Conservation (phyloP, 2,113 vertebrate genomes). For the Mixornis gularis region DNA sequence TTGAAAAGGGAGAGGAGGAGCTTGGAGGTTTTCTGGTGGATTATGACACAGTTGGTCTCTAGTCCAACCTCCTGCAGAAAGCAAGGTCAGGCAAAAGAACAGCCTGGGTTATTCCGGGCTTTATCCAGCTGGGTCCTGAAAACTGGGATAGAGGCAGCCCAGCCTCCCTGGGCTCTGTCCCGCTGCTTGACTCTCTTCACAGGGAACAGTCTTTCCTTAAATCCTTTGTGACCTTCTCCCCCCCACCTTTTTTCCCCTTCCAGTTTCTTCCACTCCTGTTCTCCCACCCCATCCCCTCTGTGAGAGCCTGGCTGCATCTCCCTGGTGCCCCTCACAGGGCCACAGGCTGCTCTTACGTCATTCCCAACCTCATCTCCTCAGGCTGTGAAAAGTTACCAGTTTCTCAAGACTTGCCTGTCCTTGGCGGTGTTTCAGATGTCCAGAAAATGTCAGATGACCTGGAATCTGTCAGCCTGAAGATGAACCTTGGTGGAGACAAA, state of each 20-base stretch:
- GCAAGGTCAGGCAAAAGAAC: not conserved
- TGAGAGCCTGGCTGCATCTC: not conserved
- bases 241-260: rapidly evolving
- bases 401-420: not conserved
- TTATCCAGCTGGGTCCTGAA: not conserved
- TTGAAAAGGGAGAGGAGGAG: not conserved
- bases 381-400: not conserved
- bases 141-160: not conserved
- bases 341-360: not conserved
- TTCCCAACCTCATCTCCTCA: not conserved
- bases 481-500: not conserved
- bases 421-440: not conserved
- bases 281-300: not conserved
- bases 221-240: not conserved
- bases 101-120: not conserved
- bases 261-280: not conserved
- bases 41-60: not conserved
- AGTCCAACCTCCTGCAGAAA: not conserved
- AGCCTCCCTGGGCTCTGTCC: not conserved
- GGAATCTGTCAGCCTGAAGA: not conserved
- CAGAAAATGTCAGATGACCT: not conserved
- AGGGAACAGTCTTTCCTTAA: not conserved
- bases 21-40: not conserved
- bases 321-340: not conserved
- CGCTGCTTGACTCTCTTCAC: not conserved